Percentiles rank a stretch among this genome's conserved stretches.
These are phyloP conservation scores for Cephus runcator DNA, from an alignment of 2,888 invertebrate genomes.

Conservation along the genomic window DNA sequence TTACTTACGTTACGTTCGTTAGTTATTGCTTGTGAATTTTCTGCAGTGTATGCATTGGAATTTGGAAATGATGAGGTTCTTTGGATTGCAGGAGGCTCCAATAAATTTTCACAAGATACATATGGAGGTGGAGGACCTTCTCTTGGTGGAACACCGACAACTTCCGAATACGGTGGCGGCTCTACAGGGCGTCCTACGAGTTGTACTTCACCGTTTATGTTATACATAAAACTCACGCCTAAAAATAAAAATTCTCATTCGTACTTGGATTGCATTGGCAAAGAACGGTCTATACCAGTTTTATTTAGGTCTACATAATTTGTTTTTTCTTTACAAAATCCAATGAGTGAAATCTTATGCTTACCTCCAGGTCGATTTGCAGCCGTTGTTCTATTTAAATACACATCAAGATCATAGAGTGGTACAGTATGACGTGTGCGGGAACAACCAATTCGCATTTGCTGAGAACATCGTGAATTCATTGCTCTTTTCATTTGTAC, in stretches of 20 bases:
- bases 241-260: conserved; percentile 1
- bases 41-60: background rate
- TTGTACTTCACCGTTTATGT: conserved; percentile 64
- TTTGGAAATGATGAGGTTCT: background rate
- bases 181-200: conserved; percentile 61
- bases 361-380: conserved; percentile 21
- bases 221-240: conserved; percentile 61
- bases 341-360: conserved; percentile 7
- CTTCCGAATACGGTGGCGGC: conserved; percentile 64
- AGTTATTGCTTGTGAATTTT: background rate
- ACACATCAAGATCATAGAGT: conserved; percentile 54
- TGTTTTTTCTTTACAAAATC: background rate
- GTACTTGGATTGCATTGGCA: background rate
- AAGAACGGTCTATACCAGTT: background rate
- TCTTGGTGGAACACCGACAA: conserved; percentile 53
- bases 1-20: conserved; percentile 13
- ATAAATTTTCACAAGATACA: conserved; percentile 44
- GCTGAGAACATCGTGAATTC: conserved; percentile 48
- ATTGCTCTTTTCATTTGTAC: conserved; percentile 62
- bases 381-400: conserved; percentile 42
- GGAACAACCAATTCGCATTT: conserved; percentile 33
- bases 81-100: conserved; percentile 22
- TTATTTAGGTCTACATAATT: background rate
- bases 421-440: conserved; percentile 35
- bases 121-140: conserved; percentile 67